Evolutionary conservation across 1,140 invertebrate genomes (phyloP), one percentile per base, ranked within the genome.

Genomic region (Drosophila rhopaloa): DNA sequence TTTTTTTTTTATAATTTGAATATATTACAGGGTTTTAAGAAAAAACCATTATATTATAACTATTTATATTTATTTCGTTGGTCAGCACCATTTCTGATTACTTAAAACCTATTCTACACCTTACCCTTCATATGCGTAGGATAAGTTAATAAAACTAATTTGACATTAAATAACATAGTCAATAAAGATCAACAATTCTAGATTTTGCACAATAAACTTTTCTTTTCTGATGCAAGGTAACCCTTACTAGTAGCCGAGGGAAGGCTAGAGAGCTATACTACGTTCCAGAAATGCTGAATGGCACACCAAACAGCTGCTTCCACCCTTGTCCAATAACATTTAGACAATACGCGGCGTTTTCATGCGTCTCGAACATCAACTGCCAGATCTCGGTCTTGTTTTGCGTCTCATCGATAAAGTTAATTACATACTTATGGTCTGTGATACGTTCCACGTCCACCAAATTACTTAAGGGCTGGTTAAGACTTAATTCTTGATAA

Each of bases 381-480:
- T 79, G 79, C 92, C 92, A 92, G 10, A 79, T 40, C 60, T 92
- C 90, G 55, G 71, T 78, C 56, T 75, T 90, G 56, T 89, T 81
- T 68, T 91, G 73, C 0, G 79, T 90, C 54, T 92, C 92, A 41
- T 92, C 90, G 7, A 91, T 59, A 41, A 92, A 92, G 47, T 90
- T 91, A 5, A 92, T 65, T 43, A 48, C 62, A 55, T 73, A 88
- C 47, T 83, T 58, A 63, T 59, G 56, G n/a, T 84, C 74, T 16
- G 66, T 59, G 0, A 77, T 6, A 65, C 91, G 92, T 62, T 94
- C 94, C 63, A 94, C 92, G 70, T 94, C 93, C 2, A 94, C 93
- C 41, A 94, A 90, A 85, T 94, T 94, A 65, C 91, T 94, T 89
- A 94, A 93, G 9, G 90, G 79, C 75, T 94, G 94, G 29, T 91